Base-by-base conservation (phyloP, 2,888 invertebrate genomes). In the Tachina grossa region DNA sequence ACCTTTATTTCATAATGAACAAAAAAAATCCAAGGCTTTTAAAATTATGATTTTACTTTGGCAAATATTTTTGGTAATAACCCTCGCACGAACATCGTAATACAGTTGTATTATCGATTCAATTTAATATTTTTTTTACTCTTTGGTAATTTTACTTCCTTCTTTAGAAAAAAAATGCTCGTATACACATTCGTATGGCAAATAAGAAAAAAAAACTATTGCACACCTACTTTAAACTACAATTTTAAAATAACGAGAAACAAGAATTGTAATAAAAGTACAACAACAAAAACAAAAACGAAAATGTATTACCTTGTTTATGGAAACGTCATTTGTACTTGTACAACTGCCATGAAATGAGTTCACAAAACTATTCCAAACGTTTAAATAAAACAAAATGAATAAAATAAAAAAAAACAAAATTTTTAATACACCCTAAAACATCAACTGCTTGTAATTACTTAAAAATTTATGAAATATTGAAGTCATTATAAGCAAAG, bases 61-160 rank as follows among this genome's bases (percentile, higher is more conserved):
- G 31, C 39, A 9, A 59, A 13, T 9, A 3, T n/a, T 14, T 65
- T 65, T 47, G 1, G 22, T 49, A 47, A 10, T n/a, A 22, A 53
- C 63, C 41, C 76, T 66, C 65, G 45, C 47, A 39, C 43, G 9
- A 39, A 55, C 31, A 59, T 57, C 10, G 39, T 39, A 47, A 39
- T 59, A 78, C n/a, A 45, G 68, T 57, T 16, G 22, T 69, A 75
- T 72, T 84, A 84, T 84, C 80, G 84, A 84, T 84, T 84, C 66
- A 68, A 81, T 74, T 84, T 77, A 68, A 77, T 72, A 39, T 57
- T 72, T 57, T 13, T 80, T 76, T 72, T 61, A 31, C 66, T 55
- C 59, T 74, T 68, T 74, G 63, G 80, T 68, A 84, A 81, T 84
- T 77, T 59, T 66, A 81, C 80, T 84, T 77, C 80, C 84, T 84